Percentiles rank a stretch among this genome's conserved stretches.
phyloP scores from a whole-genome alignment of 2,797 vertebrate genomes.

The Sebastes iracundus region DNA sequence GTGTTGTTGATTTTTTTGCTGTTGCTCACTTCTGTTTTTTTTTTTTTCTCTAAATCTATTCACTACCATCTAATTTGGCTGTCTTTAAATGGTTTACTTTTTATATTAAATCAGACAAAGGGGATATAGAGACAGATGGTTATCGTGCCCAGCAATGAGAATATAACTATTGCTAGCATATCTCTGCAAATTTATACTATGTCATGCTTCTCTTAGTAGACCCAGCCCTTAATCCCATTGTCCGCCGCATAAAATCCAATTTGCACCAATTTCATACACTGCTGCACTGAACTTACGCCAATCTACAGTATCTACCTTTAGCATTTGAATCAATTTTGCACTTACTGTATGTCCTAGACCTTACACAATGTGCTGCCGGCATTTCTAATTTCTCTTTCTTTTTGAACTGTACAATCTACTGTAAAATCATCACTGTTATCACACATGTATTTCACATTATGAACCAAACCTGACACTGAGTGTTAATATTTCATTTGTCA shows the following conservation, averaged over 20 bases:
- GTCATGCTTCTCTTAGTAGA: slow-evolving; percentile 20
- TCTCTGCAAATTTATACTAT: slow-evolving; percentile 21
- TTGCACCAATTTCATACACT: slow-evolving; percentile 50
- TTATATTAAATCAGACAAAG: not conserved
- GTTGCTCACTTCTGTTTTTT: not conserved
- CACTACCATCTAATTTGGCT: not conserved
- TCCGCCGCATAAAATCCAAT: slow-evolving; percentile 39
- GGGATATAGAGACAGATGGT: slow-evolving; percentile 2
- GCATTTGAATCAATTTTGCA: slow-evolving; percentile 24
- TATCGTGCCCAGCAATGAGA: not conserved
- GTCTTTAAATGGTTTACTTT: not conserved
- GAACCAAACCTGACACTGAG: slow-evolving; percentile 1
- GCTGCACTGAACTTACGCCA: slow-evolving; percentile 31
- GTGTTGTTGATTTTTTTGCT: not conserved
- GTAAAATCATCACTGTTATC: not conserved
- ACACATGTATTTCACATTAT: slow-evolving; percentile 18
- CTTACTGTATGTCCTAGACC: not conserved
- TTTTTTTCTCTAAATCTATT: not conserved
- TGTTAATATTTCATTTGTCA: slow-evolving; percentile 44
- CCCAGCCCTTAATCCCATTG: slow-evolving; percentile 30
- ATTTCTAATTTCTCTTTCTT: not conserved
- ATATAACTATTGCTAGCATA: slow-evolving; percentile 26
- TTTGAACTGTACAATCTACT: not conserved
- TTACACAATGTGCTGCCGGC: not conserved
- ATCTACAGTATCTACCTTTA: slow-evolving; percentile 31